Conservation (phyloP, 2,797 vertebrate species). For the Malurus splendens region DNA sequence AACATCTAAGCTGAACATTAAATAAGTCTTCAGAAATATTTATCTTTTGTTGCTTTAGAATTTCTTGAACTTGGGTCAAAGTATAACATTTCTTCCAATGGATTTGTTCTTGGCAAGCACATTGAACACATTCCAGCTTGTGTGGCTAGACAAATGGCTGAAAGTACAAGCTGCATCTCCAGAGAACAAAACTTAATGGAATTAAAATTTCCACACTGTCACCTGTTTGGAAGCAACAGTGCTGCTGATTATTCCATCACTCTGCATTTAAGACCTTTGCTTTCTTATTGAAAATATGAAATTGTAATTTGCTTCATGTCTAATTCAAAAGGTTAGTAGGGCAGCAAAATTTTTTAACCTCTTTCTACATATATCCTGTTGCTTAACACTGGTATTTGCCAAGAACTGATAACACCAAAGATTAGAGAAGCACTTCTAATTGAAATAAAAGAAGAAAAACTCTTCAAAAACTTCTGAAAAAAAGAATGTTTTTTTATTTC, state of each 20-base stretch:
- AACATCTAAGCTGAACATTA: background rate
- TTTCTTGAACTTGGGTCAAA: constrained; percentile 44
- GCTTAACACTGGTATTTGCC: background rate
- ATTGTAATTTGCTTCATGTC: background rate
- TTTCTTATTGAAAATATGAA: background rate
- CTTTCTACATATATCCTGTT: background rate
- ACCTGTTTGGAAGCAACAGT: constrained; percentile 9
- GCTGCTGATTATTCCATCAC: background rate
- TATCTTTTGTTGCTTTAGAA: constrained; percentile 44
- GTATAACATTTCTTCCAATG: constrained; percentile 44
- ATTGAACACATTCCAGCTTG: constrained; percentile 27
- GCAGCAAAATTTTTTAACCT: background rate
- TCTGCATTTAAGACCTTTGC: background rate
- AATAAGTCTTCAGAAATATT: constrained; percentile 31
- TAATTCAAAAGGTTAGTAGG: background rate
- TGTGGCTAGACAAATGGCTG: constrained; percentile 42
- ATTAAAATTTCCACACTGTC: constrained; percentile 29
- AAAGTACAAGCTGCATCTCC: constrained; percentile 2
- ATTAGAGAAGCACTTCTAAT: background rate
- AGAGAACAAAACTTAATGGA: background rate
- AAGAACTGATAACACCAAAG: background rate
- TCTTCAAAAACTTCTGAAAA: background rate
- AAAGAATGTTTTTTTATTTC: background rate
- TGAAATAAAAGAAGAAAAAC: background rate
- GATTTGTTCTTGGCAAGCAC: constrained; percentile 55